Evolutionary conservation across 2,113 vertebrate genomes (phyloP).

Genomic region (Poicephalus meyeri): DNA sequence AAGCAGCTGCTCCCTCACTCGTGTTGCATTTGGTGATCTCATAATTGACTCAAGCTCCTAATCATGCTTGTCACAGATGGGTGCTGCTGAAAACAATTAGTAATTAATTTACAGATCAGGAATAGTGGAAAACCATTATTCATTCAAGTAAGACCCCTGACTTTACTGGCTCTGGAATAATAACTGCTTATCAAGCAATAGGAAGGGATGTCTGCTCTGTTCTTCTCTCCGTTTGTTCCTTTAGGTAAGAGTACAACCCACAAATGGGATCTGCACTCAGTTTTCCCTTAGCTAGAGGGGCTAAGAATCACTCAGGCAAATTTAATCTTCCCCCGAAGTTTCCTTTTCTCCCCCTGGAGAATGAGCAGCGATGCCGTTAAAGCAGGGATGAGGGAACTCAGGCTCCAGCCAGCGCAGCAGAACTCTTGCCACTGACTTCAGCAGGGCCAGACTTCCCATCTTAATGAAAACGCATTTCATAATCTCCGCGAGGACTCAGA

Average conservation of each 20-base stretch:
- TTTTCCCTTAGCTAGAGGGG: not conserved
- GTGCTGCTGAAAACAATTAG: slow-evolving; percentile 42
- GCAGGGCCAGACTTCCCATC: not conserved
- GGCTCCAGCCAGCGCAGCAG: not conserved
- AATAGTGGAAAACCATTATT: slow-evolving; percentile 33
- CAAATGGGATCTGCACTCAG: not conserved
- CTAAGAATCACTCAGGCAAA: not conserved
- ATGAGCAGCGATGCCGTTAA: not conserved
- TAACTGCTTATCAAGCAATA: not conserved
- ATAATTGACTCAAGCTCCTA: slow-evolving; percentile 16
- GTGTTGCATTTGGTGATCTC: not conserved
- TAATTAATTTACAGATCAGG: slow-evolving; percentile 34
- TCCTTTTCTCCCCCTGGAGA: not conserved
- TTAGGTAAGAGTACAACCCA: not conserved
- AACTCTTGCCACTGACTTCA: not conserved
- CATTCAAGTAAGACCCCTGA: slow-evolving; percentile 1
- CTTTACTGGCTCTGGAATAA: not conserved
- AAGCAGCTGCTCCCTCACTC: not conserved
- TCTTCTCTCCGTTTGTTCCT: not conserved
- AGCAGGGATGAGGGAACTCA: not conserved
- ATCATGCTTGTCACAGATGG: slow-evolving; percentile 17
- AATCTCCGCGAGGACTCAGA: not conserved
- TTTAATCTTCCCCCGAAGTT: not conserved
- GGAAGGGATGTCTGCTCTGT: not conserved
- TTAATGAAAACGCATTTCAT: not conserved